Base-by-base conservation (phyloP, 2,113 vertebrate genomes). In the Dicentrarchus labrax region DNA sequence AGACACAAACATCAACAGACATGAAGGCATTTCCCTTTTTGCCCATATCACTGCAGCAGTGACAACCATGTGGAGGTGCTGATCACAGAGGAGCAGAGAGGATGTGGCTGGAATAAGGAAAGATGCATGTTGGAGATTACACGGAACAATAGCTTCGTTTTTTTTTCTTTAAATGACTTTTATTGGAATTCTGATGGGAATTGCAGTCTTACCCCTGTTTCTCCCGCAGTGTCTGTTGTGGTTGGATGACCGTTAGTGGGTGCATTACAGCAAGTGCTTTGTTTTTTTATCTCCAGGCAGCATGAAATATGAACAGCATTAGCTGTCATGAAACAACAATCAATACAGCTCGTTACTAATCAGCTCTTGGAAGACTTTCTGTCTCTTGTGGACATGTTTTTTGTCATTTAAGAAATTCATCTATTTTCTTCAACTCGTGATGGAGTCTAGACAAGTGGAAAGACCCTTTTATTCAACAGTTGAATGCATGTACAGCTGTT, bases 271-370 rank as follows among this genome's bases (percentile, higher is more conserved):
- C 60, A 39, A 82, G 65, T n/a, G 70, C 71, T 74, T 56, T 51
- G 70, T 75, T 86, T 80, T 86, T 80, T 80, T 19, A 48, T 70
- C 65, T 19, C 16, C 47, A 64, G 30, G 22, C 53, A 69, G 13
- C 21, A 53, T 86, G 54, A 79, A 79, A 82, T 72, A 72, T 76
- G 76, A 82, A 36, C 24, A 45, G 43, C 76, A 19, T 78, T 73
- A 2, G 57, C 68, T 43, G 62, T 72, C 65, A 38, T 51, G 68
- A 81, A 36, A n/a, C 2, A 1, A 16, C 66, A 72, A 59, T 86
- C 76, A 56, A 47, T 78, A 38, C 62, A 22, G 43, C 1, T 6
- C 60, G 54, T 60, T 72, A 0, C 71, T 86, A 71, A 86, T 75
- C 43, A 59, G 62, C 48, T 70, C 51, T 38, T 15, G 22, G 75